These are phyloP conservation scores for Emberiza fucata DNA, from an alignment of 2,113 vertebrate species.

Conservation along the genomic window DNA sequence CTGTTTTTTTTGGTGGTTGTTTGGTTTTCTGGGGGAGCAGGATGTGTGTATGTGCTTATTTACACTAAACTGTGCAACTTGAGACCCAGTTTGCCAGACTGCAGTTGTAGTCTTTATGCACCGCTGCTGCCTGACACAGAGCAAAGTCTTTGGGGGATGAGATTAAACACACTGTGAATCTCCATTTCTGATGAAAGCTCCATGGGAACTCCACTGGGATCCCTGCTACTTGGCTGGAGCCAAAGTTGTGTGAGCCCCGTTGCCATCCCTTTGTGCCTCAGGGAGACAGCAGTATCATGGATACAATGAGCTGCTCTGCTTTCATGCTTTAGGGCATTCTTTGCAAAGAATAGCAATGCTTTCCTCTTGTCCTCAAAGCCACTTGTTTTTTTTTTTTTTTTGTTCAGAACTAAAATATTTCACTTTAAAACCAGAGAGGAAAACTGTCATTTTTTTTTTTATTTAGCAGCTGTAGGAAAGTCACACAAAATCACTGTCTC, in stretches of 20 bases:
- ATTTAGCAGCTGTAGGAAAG: not conserved
- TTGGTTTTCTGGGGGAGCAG: not conserved
- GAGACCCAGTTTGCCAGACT: not conserved
- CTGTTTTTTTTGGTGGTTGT: not conserved
- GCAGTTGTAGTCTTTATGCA: not conserved
- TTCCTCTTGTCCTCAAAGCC: not conserved
- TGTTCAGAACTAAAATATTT: not conserved
- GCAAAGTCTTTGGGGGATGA: not conserved
- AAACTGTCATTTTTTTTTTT: not conserved
- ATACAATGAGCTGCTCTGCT: not conserved
- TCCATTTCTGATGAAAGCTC: slow-evolving; percentile 36
- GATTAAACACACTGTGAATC: not conserved
- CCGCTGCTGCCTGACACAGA: not conserved
- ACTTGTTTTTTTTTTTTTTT: no score
- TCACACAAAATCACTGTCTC: not conserved
- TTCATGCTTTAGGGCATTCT: not conserved
- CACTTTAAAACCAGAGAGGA: not conserved
- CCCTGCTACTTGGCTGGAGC: not conserved
- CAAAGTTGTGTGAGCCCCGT: not conserved
- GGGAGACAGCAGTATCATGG: not conserved
- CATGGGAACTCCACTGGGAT: slow-evolving; percentile 15
- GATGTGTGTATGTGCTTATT: not conserved
- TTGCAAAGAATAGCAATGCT: not conserved
- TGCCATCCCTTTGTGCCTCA: slow-evolving; percentile 22
- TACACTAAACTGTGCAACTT: not conserved